Conservation (phyloP, 30 jellyfish, hydroid and myxozoan species). For the Mastigias papua region DNA sequence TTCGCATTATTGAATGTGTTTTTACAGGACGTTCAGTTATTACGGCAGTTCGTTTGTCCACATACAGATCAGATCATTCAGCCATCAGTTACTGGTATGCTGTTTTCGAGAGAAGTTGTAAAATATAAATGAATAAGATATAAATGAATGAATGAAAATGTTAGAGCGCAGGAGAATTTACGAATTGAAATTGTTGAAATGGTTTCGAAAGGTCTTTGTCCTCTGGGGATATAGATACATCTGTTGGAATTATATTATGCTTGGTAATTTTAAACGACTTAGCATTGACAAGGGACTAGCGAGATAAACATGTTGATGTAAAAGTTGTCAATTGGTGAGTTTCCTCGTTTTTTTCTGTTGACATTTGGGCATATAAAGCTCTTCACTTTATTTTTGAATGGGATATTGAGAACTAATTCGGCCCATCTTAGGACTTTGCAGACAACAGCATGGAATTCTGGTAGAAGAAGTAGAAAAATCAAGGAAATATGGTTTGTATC, state of each 20-base stretch:
- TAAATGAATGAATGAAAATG: not conserved
- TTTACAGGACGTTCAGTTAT: not conserved
- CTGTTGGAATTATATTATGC: no score
- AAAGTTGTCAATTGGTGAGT: no score
- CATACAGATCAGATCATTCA: slow-evolving; percentile 72
- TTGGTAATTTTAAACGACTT: no score
- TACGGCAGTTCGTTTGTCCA: slow-evolving; percentile 84
- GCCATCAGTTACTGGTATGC: slow-evolving; percentile 72
- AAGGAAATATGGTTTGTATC: slow-evolving; percentile 60
- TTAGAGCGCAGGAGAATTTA: no score
- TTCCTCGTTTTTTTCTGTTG: no score
- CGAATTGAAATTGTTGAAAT: no score
- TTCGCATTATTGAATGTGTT: not conserved
- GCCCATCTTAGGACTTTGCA: slow-evolving; percentile 56
- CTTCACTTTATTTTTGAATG: no score
- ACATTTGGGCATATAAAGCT: no score
- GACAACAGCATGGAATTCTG: slow-evolving; percentile 73
- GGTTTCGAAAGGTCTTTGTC: no score
- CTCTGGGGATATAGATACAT: no score
- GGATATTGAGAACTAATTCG: not conserved
- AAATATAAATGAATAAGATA: not conserved
- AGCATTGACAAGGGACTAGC: no score
- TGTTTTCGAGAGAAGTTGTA: not conserved
- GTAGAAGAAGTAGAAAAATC: slow-evolving; percentile 80
- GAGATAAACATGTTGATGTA: no score